phyloP scores from a whole-genome alignment of 1,140 invertebrate species.

The roundworm (Caenorhabditis elegans) region WBcel235 BX284605.5:5718001-5718500 shows the following conservation, averaged over 20 bases:
- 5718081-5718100: slow-evolving; percentile 2
- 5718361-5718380: neutral
- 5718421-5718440: neutral
- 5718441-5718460: neutral
- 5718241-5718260: neutral
- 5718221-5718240: slow-evolving; percentile 6
- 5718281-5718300: neutral
- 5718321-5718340: slow-evolving; percentile 32
- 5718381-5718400: neutral
- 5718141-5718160: neutral
- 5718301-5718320: slow-evolving; percentile 30
- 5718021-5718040: too few relatives aligned
- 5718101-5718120: neutral
- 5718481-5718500: neutral
- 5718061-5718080: too few relatives aligned
- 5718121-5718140: neutral
- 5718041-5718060: too few relatives aligned
- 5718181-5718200: neutral
- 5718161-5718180: slow-evolving; percentile 34
- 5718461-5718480: too few relatives aligned
- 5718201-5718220: slow-evolving; percentile 26
- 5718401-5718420: neutral
- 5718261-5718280: neutral
- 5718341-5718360: slow-evolving; percentile 26
- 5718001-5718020: too few relatives aligned